These are phyloP conservation scores for Hanleya hanleyi DNA, from an alignment of 2,888 invertebrate genomes.

Conservation along the genomic window DNA sequence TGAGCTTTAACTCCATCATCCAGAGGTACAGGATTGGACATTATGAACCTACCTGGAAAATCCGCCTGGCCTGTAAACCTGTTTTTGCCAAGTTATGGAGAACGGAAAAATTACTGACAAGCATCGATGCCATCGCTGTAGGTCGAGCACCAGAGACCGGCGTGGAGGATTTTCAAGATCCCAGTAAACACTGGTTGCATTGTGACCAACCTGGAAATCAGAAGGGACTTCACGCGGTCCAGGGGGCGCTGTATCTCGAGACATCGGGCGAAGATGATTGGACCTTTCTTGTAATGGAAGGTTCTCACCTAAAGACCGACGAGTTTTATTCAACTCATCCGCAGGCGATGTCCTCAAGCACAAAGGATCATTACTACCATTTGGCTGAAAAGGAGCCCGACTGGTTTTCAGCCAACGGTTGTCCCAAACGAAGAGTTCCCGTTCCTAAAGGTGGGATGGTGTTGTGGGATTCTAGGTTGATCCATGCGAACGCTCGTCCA, in stretches of 20 bases:
- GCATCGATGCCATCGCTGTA: conserved; percentile 64
- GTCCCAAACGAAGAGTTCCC: conserved; percentile 47
- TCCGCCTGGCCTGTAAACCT: conserved; percentile 50
- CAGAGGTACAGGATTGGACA: conserved; percentile 59
- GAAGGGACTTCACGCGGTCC: conserved; percentile 60
- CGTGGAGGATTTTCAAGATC: conserved; percentile 36
- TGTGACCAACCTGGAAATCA: conserved; percentile 54
- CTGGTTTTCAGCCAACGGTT: conserved; percentile 47
- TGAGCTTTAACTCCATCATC: conserved; percentile 48
- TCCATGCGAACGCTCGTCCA: conserved; percentile 63
- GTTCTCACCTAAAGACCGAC: conserved; percentile 43
- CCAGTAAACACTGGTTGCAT: conserved; percentile 53
- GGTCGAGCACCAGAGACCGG: conserved; percentile 64
- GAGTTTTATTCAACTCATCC: conserved; percentile 36
- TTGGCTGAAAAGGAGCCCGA: conserved; percentile 44
- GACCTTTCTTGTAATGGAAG: conserved; percentile 46
- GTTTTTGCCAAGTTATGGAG: conserved; percentile 63
- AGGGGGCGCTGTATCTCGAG: conserved; percentile 57
- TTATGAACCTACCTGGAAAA: conserved; percentile 56
- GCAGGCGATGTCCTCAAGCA: conserved; percentile 32
- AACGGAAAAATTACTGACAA: conserved; percentile 60
- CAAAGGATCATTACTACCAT: conserved; percentile 35
- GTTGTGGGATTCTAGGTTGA: conserved; percentile 64
- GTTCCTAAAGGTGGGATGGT: conserved; percentile 64
- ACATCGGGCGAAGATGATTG: conserved; percentile 46